Conservation (phyloP, 2,797 vertebrate species). For the Chromis chromis region DNA sequence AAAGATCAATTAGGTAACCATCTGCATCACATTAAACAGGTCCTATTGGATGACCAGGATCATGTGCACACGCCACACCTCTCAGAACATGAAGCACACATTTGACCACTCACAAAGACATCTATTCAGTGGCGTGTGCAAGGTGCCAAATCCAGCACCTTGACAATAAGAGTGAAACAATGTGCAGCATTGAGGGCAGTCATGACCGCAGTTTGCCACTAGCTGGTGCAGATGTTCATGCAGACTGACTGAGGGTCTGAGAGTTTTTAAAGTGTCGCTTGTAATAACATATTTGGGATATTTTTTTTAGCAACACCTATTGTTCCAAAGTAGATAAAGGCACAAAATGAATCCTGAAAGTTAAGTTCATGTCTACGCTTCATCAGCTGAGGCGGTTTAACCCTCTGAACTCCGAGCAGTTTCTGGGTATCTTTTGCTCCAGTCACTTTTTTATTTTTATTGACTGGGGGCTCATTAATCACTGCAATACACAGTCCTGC, state of each 20-base stretch:
- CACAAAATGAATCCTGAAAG: not conserved
- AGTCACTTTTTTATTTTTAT: no score
- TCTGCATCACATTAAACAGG: slow-evolving; percentile 71
- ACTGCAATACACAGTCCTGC: no score
- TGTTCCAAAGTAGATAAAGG: not conserved
- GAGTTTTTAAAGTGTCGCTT: slow-evolving; percentile 11
- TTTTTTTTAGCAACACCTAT: not conserved
- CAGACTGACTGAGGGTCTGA: slow-evolving; percentile 16
- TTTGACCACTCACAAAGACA: slow-evolving; percentile 59
- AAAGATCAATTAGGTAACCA: slow-evolving; percentile 71
- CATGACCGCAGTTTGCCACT: slow-evolving; percentile 5
- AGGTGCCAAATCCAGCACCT: slow-evolving; percentile 75
- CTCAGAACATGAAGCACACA: slow-evolving; percentile 59
- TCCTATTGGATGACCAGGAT: slow-evolving; percentile 61
- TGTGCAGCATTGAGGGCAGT: slow-evolving; percentile 53
- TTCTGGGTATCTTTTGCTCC: no score
- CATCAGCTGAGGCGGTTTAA: not conserved
- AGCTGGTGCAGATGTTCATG: slow-evolving; percentile 46
- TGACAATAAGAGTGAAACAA: slow-evolving; percentile 70
- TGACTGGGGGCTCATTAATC: no score
- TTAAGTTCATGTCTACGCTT: not conserved
- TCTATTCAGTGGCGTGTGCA: slow-evolving; percentile 65
- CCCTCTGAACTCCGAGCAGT: no score
- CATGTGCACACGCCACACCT: slow-evolving; percentile 57
- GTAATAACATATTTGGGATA: not conserved